Conservation (phyloP, 1,140 invertebrate species). For the Epicauta chinensis region DNA sequence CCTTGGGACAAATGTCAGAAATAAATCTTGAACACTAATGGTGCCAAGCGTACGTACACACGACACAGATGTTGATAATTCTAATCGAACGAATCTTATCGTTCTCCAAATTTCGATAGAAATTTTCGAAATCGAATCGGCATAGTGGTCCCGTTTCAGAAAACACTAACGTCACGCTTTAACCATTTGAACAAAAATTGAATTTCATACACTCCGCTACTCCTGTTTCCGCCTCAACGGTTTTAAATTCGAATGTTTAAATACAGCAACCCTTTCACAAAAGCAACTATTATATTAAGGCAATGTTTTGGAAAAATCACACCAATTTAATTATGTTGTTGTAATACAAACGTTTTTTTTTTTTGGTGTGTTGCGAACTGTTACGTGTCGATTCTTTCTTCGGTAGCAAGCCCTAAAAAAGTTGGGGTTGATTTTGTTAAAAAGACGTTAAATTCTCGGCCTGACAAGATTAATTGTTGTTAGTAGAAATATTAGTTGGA, state of each 20-base stretch:
- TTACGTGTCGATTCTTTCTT: too few relatives aligned
- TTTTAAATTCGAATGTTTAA: conserved; percentile 15
- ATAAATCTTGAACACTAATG: conserved; percentile 36
- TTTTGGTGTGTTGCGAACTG: too few relatives aligned
- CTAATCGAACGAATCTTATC: conserved; percentile 1
- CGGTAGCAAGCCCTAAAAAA: too few relatives aligned
- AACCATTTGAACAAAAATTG: conserved; percentile 1
- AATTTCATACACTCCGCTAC: conserved; percentile 15
- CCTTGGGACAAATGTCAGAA: conserved; percentile 33
- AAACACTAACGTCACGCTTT: background rate
- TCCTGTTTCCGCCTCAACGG: conserved; percentile 12
- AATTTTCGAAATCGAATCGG: background rate
- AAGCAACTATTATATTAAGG: conserved; percentile 2
- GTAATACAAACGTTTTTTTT: conserved; percentile 9
- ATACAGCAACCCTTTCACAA: conserved; percentile 14
- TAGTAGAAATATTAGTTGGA: too few relatives aligned
- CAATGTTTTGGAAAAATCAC: conserved; percentile 22
- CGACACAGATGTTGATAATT: conserved; percentile 33
- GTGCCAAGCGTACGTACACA: too few relatives aligned
- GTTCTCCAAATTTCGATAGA: background rate
- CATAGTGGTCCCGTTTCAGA: too few relatives aligned
- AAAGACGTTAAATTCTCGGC: too few relatives aligned
- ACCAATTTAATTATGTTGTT: conserved; percentile 20
- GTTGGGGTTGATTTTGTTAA: too few relatives aligned
- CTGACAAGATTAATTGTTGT: too few relatives aligned